Evolutionary conservation across 2,113 vertebrate genomes (phyloP).

Genomic region (Clarias macrocephalus): DNA sequence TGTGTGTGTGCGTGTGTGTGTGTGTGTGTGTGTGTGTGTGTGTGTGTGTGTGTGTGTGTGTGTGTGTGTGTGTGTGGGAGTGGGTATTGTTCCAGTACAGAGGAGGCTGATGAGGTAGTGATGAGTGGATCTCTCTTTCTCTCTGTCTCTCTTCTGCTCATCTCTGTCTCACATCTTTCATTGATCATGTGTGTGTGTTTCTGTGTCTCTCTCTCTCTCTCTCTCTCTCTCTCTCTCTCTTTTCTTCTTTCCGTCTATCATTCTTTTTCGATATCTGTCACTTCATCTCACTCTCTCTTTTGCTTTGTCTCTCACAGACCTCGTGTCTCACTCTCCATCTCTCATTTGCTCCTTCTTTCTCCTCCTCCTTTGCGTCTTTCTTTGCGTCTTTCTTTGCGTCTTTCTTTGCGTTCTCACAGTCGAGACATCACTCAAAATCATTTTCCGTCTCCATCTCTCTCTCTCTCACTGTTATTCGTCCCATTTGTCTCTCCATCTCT

Average conservation of each 20-base stretch:
- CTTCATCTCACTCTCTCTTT: neutral
- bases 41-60: conserved; percentile 45
- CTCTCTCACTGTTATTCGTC: neutral
- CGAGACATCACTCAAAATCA: neutral
- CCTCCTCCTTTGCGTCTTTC: neutral
- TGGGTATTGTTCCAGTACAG: conserved; percentile 7
- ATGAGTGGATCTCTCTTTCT: neutral
- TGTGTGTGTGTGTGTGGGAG: conserved; percentile 31
- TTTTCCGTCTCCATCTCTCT: neutral
- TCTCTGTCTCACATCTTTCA: neutral
- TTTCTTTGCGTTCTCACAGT: neutral
- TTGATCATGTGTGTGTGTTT: neutral
- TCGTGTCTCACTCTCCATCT: no score
- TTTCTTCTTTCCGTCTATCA: neutral
- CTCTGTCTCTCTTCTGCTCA: neutral
- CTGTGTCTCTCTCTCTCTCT: neutral
- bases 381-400: neutral
- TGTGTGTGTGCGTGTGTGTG: conserved; percentile 33
- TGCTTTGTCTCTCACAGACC: no score
- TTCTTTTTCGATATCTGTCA: neutral
- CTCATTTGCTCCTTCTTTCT: neutral
- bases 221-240: no score
- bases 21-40: conserved; percentile 40
- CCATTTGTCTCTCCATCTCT: neutral
- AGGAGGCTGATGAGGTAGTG: conserved; percentile 27